Evolutionary conservation across 2,113 vertebrate genomes (phyloP), one percentile per base, ranked within the genome.

Genomic region (Pygoscelis antarcticus): DNA sequence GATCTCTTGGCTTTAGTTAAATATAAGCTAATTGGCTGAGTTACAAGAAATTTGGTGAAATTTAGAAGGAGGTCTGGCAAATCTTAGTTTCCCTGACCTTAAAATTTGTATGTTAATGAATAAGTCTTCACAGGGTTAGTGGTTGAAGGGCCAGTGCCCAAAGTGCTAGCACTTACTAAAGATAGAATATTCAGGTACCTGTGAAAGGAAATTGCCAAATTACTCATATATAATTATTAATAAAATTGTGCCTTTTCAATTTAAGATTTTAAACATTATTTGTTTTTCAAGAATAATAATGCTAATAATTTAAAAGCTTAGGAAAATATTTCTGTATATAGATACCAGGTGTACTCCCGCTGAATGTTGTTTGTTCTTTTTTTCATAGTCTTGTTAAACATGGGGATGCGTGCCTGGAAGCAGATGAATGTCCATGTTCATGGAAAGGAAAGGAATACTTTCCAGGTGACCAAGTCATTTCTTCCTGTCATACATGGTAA

Each of bases 361-460:
- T 72, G 62, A 84, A 71, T 58, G 4, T 21, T 18, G 84, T 44
- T 95, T 69, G 7, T 97, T 77, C 36, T 96, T 68, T 89, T 93
- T 87, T 72, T 85, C 3, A 7, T 79, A 99, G 99, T 40, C 96
- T 99, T 75, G 98, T 99, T 97, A 99, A 99, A 98, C 99, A 99
- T 10, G 99, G 99, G 27, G 99, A 99, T 74, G 97, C 98, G 22
- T 99, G 99, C 82, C 99, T 99, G 95, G 98, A 98, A 66, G 98
- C 98, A 16, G 96, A 97, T 34, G 98, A 99, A 84, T 99, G 99
- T 47, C 99, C 99, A 1, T 99, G 99, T 90, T 97, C 98, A 10
- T 99, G 99, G 99, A 99, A 99, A 96, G 99, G 99, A 92, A 99
- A 99, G 94, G 99, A 99, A 77, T 99, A 99, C 91, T 99, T 98